Conservation (phyloP, 1,140 invertebrate genomes). For the Calephelis nemesis region DNA sequence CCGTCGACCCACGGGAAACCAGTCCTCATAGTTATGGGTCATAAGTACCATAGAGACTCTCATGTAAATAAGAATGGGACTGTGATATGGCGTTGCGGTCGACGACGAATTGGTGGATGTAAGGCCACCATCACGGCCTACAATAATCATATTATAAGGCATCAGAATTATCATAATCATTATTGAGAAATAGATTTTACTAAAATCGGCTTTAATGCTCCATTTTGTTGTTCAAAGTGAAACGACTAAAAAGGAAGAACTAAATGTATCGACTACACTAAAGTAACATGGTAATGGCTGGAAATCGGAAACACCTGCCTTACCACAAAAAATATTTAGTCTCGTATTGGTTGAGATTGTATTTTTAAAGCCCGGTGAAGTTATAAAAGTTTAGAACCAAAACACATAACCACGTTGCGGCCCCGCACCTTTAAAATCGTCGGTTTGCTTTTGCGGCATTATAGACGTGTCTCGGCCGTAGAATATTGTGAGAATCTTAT, state of each 20-base stretch:
- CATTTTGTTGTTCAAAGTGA: neutral
- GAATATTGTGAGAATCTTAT: too few species aligned
- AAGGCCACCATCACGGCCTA: conserved; percentile 12
- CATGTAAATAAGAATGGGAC: conserved; percentile 20
- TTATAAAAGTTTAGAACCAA: too few species aligned
- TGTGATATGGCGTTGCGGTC: conserved; percentile 14
- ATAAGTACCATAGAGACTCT: conserved; percentile 22
- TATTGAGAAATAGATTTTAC: conserved; percentile 3
- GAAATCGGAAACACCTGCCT: too few species aligned
- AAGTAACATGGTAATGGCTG: neutral
- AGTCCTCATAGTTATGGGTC: conserved; percentile 18
- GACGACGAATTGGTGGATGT: conserved; percentile 17
- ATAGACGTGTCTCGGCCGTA: too few species aligned
- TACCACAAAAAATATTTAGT: too few species aligned
- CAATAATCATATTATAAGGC: conserved; percentile 18
- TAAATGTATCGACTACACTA: neutral
- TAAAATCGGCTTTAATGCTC: neutral
- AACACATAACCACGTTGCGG: too few species aligned
- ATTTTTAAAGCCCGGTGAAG: too few species aligned
- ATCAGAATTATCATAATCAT: conserved; percentile 24
- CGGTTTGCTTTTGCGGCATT: too few species aligned
- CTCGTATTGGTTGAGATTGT: too few species aligned
- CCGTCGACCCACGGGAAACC: conserved; percentile 15
- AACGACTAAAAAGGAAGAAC: neutral
- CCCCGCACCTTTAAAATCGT: too few species aligned